Percentiles rank a stretch among this genome's conserved stretches.
Conservation (phyloP, 2,888 invertebrate genomes). For the Cheilosia scutellata region DNA sequence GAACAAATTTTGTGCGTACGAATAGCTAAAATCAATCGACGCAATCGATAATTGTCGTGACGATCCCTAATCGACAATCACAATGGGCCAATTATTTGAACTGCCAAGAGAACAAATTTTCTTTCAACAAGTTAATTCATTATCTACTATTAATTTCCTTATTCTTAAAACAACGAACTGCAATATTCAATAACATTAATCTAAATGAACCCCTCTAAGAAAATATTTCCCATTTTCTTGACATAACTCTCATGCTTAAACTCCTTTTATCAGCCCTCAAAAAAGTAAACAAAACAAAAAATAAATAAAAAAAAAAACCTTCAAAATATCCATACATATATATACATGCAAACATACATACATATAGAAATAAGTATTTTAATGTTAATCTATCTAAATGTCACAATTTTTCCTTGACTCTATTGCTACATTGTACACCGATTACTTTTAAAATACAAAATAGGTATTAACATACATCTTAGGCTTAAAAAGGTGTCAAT, state of each 20-base stretch:
- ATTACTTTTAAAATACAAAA: slow-evolving; percentile 66
- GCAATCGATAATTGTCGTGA: no score
- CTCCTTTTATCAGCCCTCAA: slow-evolving; percentile 19
- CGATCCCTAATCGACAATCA: no score
- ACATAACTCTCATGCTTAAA: slow-evolving; percentile 36
- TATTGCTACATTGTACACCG: slow-evolving; percentile 73
- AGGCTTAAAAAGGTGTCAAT: slow-evolving; percentile 73
- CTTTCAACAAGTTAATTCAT: neutral
- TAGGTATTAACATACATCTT: slow-evolving; percentile 52
- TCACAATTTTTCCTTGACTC: slow-evolving; percentile 74
- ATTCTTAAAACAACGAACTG: slow-evolving; percentile 63
- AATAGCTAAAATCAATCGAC: no score
- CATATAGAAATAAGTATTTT: slow-evolving; percentile 65
- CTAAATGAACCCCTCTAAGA: slow-evolving; percentile 12
- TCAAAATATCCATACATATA: no score
- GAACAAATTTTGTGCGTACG: no score
- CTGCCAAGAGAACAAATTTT: slow-evolving; percentile 24
- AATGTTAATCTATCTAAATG: slow-evolving; percentile 73
- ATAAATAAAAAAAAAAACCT: neutral
- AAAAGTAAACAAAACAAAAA: slow-evolving; percentile 11
- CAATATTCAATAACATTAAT: slow-evolving; percentile 16
- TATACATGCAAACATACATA: slow-evolving; percentile 23
- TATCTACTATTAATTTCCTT: slow-evolving; percentile 1
- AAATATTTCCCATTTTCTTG: slow-evolving; percentile 22
- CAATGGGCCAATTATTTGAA: slow-evolving; percentile 18